Conservation (phyloP, 2,797 vertebrate species). For the Anniella stebbinsi region DNA sequence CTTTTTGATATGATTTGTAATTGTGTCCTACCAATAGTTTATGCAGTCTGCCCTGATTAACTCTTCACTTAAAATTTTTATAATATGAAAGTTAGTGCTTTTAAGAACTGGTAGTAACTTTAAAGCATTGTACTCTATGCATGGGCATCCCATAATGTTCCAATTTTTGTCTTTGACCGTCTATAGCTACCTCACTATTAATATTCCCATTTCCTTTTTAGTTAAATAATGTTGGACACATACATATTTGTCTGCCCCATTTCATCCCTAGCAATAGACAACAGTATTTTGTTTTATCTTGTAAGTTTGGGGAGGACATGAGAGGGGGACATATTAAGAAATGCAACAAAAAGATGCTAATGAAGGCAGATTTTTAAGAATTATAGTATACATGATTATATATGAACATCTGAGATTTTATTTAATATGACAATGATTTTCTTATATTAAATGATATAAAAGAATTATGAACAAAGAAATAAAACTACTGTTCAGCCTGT, state of each 20-base stretch:
- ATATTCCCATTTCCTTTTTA: neutral
- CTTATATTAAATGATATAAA: too few relatives aligned
- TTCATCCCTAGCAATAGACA: neutral
- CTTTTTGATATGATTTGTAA: neutral
- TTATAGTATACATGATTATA: neutral
- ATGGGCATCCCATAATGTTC: too few relatives aligned
- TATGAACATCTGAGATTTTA: too few relatives aligned
- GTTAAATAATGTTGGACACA: neutral
- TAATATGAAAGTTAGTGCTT: neutral
- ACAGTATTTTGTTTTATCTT: neutral
- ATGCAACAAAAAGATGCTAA: too few relatives aligned
- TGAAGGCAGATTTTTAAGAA: neutral
- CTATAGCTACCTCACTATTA: neutral
- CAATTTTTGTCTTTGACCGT: neutral
- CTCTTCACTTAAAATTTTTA: neutral
- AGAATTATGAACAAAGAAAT: neutral
- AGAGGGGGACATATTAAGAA: neutral
- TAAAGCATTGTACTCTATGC: neutral
- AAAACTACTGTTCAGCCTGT: slow-evolving; percentile 40
- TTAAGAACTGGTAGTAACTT: neutral
- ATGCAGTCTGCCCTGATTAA: neutral
- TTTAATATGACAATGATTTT: neutral
- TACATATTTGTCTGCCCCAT: neutral
- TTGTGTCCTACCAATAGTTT: neutral
- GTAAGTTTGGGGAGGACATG: neutral